Base-by-base conservation (phyloP, 2,797 vertebrate genomes). In the Manis crassicaudata region DNA sequence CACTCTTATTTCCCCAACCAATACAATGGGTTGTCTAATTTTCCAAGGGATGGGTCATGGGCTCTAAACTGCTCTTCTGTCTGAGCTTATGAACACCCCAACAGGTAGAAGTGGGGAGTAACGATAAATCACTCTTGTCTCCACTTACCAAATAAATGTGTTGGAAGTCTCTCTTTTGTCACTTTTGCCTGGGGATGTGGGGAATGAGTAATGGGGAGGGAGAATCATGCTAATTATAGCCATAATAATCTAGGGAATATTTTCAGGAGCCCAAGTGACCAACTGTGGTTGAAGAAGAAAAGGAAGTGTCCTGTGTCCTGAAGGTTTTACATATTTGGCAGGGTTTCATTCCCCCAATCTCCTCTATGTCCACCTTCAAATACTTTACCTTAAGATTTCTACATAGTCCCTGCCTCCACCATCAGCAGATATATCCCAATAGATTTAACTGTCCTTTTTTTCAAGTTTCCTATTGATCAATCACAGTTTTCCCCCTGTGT, bases 91-190 rank as follows among this genome's bases (percentile, higher is more conserved):
- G 96, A 96, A 96, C 90, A 88, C 37, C 56, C 85, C 92, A 20
- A 83, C 85, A 83, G 86, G n/a, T 77, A 70, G 82, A 95, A 91
- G 91, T 96, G 96, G 92, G 94, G 94, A 97, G 91, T 80, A 91
- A 82, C 46, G 52, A 86, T 82, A 96, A 95, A 54, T 88, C 90
- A 95, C 85, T 95, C 54, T 90, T 95, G 94, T 94, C 94, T 91
- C 82, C 88, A 96, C 88, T 83, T 94, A 92, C 96, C 91, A 92
- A 98, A 98, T 98, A 98, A 98, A 98, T 95, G 95, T 97, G 96
- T 98, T 97, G 75, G 88, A 98, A 94, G 94, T 96, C 92, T 98
- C 86, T 88, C 87, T 89, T 95, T 96, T 76, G 92, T 97, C 95
- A 94, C 94, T 96, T 92, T 85, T 87, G 68, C 92, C 82, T 89